phyloP scores from a whole-genome alignment of 2,888 invertebrate genomes.

The Melieria picta region DNA sequence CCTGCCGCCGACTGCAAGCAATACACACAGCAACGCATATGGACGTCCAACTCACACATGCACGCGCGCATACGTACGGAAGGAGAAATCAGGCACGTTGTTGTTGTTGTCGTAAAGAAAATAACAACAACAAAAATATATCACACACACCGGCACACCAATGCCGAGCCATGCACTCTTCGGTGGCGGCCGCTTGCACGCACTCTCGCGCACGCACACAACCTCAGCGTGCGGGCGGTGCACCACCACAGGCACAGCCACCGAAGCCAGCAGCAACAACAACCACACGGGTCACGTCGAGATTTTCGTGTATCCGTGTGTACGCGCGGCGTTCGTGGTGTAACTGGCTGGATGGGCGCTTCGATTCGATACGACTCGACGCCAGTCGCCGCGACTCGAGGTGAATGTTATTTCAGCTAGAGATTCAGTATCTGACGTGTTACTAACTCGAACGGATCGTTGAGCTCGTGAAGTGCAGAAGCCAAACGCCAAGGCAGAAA shows the following conservation, averaged over 20 bases:
- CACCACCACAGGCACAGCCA: not conserved
- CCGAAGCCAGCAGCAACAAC: not conserved
- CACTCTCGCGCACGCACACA: constrained; percentile 8
- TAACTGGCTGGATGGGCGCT: too few species aligned
- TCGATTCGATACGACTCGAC: too few species aligned
- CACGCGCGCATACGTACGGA: not conserved
- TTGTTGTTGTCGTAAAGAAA: not conserved
- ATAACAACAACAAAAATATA: too few species aligned
- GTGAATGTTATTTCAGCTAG: constrained; percentile 66
- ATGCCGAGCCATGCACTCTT: too few species aligned
- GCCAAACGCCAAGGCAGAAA: constrained; percentile 6
- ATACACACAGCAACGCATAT: not conserved
- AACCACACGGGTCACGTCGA: too few species aligned
- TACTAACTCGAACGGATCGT: constrained; percentile 64
- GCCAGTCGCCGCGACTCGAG: constrained; percentile 50
- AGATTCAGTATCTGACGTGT: constrained; percentile 67
- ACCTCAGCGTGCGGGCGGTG: constrained; percentile 44
- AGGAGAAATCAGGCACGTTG: not conserved
- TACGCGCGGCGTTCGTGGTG: too few species aligned
- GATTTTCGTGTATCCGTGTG: too few species aligned
- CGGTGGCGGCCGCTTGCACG: too few species aligned
- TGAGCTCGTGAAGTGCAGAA: constrained; percentile 41
- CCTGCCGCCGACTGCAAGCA: constrained; percentile 54
- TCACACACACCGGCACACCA: too few species aligned
- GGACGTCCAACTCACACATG: constrained; percentile 35